A percentile compares a stretch with the other conserved stretches of the same genome.
phyloP scores from a whole-genome alignment of 2,797 vertebrate genomes.

The Acanthopagrus latus region DNA sequence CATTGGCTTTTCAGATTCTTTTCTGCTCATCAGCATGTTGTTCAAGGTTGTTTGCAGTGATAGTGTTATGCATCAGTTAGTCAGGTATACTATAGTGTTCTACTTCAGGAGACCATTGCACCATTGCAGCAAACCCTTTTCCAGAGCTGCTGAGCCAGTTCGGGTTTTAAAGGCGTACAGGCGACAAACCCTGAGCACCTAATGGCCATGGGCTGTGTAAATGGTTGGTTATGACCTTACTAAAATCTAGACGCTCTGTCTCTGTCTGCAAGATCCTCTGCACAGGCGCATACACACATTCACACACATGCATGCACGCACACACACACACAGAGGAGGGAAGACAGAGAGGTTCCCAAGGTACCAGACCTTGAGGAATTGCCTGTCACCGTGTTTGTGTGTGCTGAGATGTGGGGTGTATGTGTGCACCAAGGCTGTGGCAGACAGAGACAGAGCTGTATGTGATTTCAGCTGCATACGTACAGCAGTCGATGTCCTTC shows the following conservation, averaged over 20 bases:
- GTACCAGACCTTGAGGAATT: constrained; percentile 67
- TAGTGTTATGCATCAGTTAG: background rate
- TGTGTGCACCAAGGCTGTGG: constrained; percentile 42
- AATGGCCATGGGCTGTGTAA: constrained; percentile 59
- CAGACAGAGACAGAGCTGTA: constrained; percentile 48
- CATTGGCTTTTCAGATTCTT: background rate
- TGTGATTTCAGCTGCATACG: constrained; percentile 32
- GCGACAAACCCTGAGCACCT: constrained; percentile 32
- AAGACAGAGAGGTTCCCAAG: constrained; percentile 60
- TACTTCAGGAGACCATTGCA: background rate
- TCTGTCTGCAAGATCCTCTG: constrained; percentile 41
- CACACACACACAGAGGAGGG: constrained; percentile 25
- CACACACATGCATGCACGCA: constrained; percentile 11
- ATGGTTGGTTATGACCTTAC: constrained; percentile 65
- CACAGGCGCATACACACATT: background rate
- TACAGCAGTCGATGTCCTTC: constrained; percentile 36
- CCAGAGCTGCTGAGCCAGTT: constrained; percentile 10
- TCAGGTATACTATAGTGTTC: background rate
- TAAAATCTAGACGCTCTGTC: constrained; percentile 53
- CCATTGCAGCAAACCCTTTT: background rate
- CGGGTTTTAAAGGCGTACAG: constrained; percentile 27
- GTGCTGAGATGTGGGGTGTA: constrained; percentile 39
- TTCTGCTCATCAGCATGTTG: background rate
- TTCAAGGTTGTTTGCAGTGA: background rate
- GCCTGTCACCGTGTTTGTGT: constrained; percentile 57